Conservation (phyloP, 2,113 vertebrate species). For the Panthera leo region DNA sequence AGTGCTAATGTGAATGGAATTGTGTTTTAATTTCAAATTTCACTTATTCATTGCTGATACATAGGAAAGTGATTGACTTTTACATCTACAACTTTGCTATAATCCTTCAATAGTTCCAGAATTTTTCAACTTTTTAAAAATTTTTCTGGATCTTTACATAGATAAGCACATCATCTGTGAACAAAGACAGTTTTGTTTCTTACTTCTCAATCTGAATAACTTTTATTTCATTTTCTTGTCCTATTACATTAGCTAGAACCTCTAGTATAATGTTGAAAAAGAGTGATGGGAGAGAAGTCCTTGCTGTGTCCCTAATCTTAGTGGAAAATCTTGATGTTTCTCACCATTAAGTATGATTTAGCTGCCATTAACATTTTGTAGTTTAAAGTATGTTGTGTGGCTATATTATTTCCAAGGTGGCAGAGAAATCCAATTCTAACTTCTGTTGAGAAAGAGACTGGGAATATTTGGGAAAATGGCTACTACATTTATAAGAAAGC, state of each 20-base stretch:
- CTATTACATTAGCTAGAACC: background rate
- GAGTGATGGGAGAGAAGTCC: background rate
- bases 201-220: background rate
- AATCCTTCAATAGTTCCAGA: background rate
- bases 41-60: background rate
- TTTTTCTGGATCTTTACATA: background rate
- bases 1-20: background rate
- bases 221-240: constrained; percentile 7
- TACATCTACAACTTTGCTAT: background rate
- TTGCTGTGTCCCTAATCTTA: background rate
- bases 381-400: background rate
- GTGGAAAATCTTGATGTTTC: background rate
- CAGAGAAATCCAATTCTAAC: background rate
- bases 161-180: background rate
- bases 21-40: constrained; percentile 32
- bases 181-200: background rate
- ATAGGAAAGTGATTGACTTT: background rate
- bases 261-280: background rate
- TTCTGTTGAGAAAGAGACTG: background rate
- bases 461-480: background rate
- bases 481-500: background rate
- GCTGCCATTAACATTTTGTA: background rate
- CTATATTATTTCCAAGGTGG: background rate
- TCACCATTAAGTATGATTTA: background rate
- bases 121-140: background rate